Base-by-base conservation (phyloP, 2,797 vertebrate genomes). In the Thalassophryne amazonica region DNA sequence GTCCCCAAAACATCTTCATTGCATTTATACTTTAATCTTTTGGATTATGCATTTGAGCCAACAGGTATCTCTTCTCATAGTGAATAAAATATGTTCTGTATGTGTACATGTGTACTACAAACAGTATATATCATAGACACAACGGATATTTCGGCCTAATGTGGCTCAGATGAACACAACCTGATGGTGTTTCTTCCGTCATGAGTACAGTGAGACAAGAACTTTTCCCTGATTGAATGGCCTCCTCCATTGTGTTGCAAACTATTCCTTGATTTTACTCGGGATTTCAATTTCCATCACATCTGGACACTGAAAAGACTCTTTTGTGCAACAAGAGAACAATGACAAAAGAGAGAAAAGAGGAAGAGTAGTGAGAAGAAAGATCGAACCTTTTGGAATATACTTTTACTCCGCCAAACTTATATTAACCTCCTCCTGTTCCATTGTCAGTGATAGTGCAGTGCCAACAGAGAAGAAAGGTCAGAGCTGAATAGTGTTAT, bases 261-360 rank as follows among this genome's bases (percentile, higher is more conserved):
- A 14, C 57, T 24, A 30, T 46, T 69, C 52, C 58, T 45, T 65
- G 52, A 67, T 68, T 80, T 71, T 27, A 54, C 49, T 60, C 55
- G 24, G 35, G 56, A 72, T 79, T 81, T 78, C 73, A 74, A 65
- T 84, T 76, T 78, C 62, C 63, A 57, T 46, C 78, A 65, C 76
- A 75, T 73, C 64, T 52, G 67, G 63, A 57, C 48, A 7, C 56
- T 66, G 62, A 76, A 77, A 80, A 45, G 52, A 30, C 5, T 25
- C 27, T 51, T 63, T 68, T 72, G 66, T 68, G 60, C 21, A 0
- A 17, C 5, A 3, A 36, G 42, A 58, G 63, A 73, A 77, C 49
- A 69, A 78, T 51, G 41, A 38, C 3, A 23, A 20, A 4, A 14
- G 30, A 10, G 37, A 30, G 21, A 30, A 20, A 32, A 55, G 59